Evolutionary conservation across 2,797 vertebrate genomes (phyloP), one percentile per base, ranked within the genome.

Genomic region (Psittacula echo): DNA sequence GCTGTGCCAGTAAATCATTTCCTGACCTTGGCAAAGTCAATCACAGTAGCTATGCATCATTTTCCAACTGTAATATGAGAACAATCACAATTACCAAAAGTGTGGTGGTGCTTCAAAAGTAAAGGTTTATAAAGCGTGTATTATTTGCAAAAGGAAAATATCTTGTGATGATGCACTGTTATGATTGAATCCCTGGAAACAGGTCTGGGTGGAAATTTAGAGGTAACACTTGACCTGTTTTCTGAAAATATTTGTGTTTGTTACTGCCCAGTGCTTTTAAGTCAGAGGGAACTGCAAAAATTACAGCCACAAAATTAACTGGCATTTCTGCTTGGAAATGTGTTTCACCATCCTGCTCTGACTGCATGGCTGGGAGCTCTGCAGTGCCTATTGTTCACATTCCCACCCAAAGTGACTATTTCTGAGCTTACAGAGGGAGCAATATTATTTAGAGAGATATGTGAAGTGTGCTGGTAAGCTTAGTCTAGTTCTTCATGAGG

Each of bases 11-110:
- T 94, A 91, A 92, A 93, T 94, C 10, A 79, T 90, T 90, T 91
- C 44, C 70, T 86, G 89, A 96, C 89, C 89, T 93, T 93, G 73
- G 47, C 89, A 90, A 93, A 95, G 89, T 95, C 95, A 96, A 86
- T 94, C 85, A 88, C 23, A 44, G 54, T 44, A 88, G 79, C 47
- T 93, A 83, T 93, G 85, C 73, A 88, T 94, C 78, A 90, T 84
- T 95, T 95, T 96, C 85, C 54, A 92, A 27, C 53, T 86, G n/a
- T 86, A 94, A 84, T 93, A 86, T 32, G 44, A n/a, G 29, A 93
- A 86, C 3, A 56, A 90, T 88, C 62, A 92, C 64, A 73, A 88
- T 88, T 93, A 73, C 39, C 22, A 41, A 85, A 87, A 60, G 30
- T 50, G 23, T 53, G 27, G 11, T 9, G 17, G 10, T 84, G 23